Base-by-base conservation (phyloP, 2,888 invertebrate species). In the Nomada ruficornis region DNA sequence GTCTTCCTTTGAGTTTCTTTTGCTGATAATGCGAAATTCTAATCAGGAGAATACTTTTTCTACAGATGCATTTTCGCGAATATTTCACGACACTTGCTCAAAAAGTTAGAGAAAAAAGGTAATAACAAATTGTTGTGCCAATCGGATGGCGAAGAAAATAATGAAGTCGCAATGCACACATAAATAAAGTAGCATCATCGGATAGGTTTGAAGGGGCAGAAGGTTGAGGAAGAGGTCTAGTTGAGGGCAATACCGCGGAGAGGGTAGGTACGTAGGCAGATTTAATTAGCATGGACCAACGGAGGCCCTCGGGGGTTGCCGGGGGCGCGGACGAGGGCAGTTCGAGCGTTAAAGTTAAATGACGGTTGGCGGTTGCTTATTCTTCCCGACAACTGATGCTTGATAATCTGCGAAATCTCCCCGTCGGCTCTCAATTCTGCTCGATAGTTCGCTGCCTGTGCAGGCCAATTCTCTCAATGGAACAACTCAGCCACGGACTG, bases 331-430 rank as follows among this genome's bases (percentile, higher is more conserved):
- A 76, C 82, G 85, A 84, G 85, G 86, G 85, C 88, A 88, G 88
- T 88, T 88, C 83, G 87, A 85, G 93, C 93, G 93, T 94, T 94
- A 93, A 94, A 94, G 93, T 94, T 94, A 93, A 94, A 94, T 93
- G 93, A 94, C 92, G 93, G 93, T 93, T 93, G 93, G 92, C 92
- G 93, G 93, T 92, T 93, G 93, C 92, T 93, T 92, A 94, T 94
- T 94, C 94, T 94, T 93, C 93, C 91, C 93, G 90, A 86, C 92
- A 93, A 94, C 93, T 92, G 94, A 94, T 93, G 94, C 94, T 93
- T 93, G 93, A 93, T 93, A 94, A 93, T 94, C 92, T 91, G 92
- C 92, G 91, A 93, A 92, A 91, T 87, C 85, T 90, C 86, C 83
- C 84, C 88, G 89, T 89, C 89, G 88, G 88, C 88, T 91, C 92